Evolutionary conservation across 2,797 vertebrate species (phyloP), one percentile per base, ranked within the genome.

Genomic region (Leuciscus waleckii): DNA sequence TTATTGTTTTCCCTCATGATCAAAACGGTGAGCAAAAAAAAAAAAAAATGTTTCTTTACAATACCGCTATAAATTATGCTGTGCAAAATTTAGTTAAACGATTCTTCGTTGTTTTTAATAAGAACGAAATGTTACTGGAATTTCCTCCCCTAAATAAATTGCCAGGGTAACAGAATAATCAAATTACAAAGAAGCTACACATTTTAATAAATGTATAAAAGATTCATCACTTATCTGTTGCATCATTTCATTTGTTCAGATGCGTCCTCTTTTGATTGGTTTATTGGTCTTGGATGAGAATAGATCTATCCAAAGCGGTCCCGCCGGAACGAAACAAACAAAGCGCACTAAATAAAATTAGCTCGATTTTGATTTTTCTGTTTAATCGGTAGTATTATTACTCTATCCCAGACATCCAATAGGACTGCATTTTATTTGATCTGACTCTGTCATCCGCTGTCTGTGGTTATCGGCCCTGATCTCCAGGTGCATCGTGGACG

Each of bases 401-500:
- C 39, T 46, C 29, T 35, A 29, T 82, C 63, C 13, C n/a, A 43
- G 17, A n/a, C 23, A 74, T n/a, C 32, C 41, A 37, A 21, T 11
- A 19, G 82, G 23, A 49, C 58, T 69, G 70, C 49, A 37, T 86
- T 77, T 65, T 17, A 69, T 61, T 86, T 54, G 32, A 65, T 63
- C 65, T 58, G 51, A 39, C 37, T 71, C 39, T 78, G 58, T 70
- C 73, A 78, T 68, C 73, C 79, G 79, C 83, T 82, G 70, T 84
- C 68, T 77, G 56, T 89, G 88, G 91, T 93, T 95, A 95, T 95
- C 94, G 68, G 86, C 81, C 23, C 89, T 90, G 91, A 96, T 96
- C 94, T 90, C 95, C 96, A 96, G 96, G 95, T 96, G 95, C 95
- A 92, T 91, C 90, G 65, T 74, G 82, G 85, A 90, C 89, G 89